These are phyloP conservation scores for Pangasius krempfi DNA, from an alignment of 2,797 vertebrate species.

Conservation along the genomic window DNA sequence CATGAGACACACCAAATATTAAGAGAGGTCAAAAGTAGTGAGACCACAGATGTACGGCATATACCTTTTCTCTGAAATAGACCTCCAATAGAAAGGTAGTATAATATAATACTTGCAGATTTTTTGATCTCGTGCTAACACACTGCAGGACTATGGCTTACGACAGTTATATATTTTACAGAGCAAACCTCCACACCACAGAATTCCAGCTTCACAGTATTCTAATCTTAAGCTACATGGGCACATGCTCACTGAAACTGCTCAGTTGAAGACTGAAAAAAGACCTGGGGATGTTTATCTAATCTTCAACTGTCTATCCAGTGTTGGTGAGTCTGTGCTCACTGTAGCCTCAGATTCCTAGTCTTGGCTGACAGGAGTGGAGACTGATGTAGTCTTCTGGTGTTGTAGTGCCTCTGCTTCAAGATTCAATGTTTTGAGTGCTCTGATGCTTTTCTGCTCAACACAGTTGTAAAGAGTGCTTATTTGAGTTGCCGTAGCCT, in stretches of 20 bases:
- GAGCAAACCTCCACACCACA: not conserved
- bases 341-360: no score
- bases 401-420: not conserved
- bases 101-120: not conserved
- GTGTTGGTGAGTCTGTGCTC: not conserved
- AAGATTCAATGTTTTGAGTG: not conserved
- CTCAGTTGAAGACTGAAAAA: not conserved
- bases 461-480: not conserved
- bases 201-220: not conserved
- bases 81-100: not conserved
- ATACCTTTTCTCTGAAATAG: not conserved
- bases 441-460: not conserved
- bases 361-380: not conserved
- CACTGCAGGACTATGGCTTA: not conserved
- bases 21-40: not conserved
- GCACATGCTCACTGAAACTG: constrained; percentile 4
- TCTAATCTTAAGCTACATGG: not conserved
- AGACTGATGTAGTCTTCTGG: not conserved
- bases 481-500: not conserved
- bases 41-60: not conserved
- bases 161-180: not conserved
- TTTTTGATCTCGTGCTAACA: not conserved
- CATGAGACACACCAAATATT: not conserved
- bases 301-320: not conserved
- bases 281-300: not conserved